phyloP scores from a whole-genome alignment of 2,113 vertebrate species.

The Epinephelus cyanopodus region DNA sequence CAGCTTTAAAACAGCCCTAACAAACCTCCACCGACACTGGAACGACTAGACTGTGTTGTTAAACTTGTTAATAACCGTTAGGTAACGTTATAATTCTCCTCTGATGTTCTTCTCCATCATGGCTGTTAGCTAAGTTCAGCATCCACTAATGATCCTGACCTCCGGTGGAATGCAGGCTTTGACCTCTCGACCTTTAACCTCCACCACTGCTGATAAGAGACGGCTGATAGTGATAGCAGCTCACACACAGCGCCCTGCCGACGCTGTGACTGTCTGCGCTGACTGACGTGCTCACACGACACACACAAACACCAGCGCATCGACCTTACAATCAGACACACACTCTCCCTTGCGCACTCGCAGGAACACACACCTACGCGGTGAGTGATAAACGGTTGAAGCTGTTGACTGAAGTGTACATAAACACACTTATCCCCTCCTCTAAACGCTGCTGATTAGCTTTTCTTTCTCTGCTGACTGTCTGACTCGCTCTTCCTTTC shows the following conservation, averaged over 20 bases:
- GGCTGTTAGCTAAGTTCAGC: neutral
- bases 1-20: no score
- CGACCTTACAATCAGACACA: neutral
- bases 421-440: slow-evolving; percentile 52
- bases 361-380: slow-evolving; percentile 18
- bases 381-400: slow-evolving; percentile 35
- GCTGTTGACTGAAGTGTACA: slow-evolving; percentile 54
- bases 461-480: slow-evolving; percentile 24
- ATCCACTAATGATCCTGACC: slow-evolving; percentile 43
- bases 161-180: slow-evolving; percentile 62
- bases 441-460: slow-evolving; percentile 51
- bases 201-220: slow-evolving; percentile 52
- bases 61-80: no score
- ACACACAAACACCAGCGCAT: neutral
- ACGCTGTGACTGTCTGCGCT: slow-evolving; percentile 26
- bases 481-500: slow-evolving; percentile 28
- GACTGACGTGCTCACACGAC: slow-evolving; percentile 19
- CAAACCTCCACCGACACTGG: no score
- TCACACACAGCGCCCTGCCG: slow-evolving; percentile 17
- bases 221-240: slow-evolving; percentile 50
- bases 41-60: no score
- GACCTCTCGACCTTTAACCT: slow-evolving; percentile 64
- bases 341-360: neutral
- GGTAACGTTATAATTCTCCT: no score
- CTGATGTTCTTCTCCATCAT: slow-evolving; percentile 4